Evolutionary conservation across 2,113 vertebrate genomes (phyloP).

Genomic region (Parotia lawesii): DNA sequence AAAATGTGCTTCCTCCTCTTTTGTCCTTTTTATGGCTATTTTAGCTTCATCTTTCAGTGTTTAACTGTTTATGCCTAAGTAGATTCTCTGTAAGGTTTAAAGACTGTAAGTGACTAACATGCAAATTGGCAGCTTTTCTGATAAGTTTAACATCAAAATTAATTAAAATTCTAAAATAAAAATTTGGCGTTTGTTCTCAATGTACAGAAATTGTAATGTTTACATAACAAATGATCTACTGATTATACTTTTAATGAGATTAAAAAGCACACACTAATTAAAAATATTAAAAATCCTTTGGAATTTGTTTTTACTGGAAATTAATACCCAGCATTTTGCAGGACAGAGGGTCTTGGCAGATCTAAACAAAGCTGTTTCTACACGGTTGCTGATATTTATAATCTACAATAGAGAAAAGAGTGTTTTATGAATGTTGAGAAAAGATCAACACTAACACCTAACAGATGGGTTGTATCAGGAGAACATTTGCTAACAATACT

Average conservation of each 20-base stretch:
- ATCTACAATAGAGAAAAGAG: not conserved
- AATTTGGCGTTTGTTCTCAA: not conserved
- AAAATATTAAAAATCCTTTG: not conserved
- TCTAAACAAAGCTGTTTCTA: constrained; percentile 31
- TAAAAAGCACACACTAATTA: not conserved
- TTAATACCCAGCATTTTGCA: not conserved
- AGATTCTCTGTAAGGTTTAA: not conserved
- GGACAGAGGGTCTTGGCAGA: not conserved
- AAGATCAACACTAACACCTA: constrained; percentile 50
- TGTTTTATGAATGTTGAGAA: constrained; percentile 55
- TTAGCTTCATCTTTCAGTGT: not conserved
- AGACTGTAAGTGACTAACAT: not conserved
- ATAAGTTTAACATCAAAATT: not conserved
- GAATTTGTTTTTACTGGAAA: not conserved
- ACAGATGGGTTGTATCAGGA: constrained; percentile 53
- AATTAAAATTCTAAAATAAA: not conserved
- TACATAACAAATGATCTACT: not conserved
- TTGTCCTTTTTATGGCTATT: constrained; percentile 10
- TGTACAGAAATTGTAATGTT: not conserved
- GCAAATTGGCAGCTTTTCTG: not conserved
- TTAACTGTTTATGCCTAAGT: not conserved
- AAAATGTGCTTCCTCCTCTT: constrained; percentile 36
- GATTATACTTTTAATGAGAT: not conserved
- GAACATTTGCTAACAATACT: constrained; percentile 33
- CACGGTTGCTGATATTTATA: constrained; percentile 6